Percentiles rank a stretch among this genome's conserved stretches.
Evolutionary conservation across 2,113 vertebrate species (phyloP).

Genomic region (Ploceus nigricollis): DNA sequence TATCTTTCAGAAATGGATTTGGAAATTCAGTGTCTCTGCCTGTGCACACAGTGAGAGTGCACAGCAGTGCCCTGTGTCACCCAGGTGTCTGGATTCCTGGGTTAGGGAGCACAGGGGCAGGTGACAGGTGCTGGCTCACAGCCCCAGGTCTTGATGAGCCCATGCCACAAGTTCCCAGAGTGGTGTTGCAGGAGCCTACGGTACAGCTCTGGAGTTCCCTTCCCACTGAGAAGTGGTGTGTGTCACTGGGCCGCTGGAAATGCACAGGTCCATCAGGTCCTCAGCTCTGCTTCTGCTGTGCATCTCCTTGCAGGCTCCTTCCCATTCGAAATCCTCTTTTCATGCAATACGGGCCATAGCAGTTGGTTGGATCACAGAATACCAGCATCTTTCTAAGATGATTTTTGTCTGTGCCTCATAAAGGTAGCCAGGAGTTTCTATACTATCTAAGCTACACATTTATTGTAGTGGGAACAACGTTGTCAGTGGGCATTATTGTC

Average conservation of each 20-base stretch:
- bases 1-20: neutral
- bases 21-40: neutral
- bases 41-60: rapidly evolving
- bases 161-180: rapidly evolving
- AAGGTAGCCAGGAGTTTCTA: neutral
- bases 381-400: neutral
- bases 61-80: neutral
- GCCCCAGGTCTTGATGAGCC: neutral
- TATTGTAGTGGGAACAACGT: neutral
- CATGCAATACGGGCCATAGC: rapidly evolving
- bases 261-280: neutral
- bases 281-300: neutral
- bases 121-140: too few species aligned
- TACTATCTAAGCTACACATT: neutral
- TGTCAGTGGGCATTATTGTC: neutral
- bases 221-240: neutral
- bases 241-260: neutral
- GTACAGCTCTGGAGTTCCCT: neutral
- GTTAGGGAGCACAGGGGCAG: neutral
- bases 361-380: neutral
- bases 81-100: neutral
- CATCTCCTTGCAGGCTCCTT: neutral
- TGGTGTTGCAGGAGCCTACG: neutral
- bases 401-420: neutral
- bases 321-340: neutral